Conservation (phyloP, 2,888 invertebrate genomes). For the Dusona sp. region DNA sequence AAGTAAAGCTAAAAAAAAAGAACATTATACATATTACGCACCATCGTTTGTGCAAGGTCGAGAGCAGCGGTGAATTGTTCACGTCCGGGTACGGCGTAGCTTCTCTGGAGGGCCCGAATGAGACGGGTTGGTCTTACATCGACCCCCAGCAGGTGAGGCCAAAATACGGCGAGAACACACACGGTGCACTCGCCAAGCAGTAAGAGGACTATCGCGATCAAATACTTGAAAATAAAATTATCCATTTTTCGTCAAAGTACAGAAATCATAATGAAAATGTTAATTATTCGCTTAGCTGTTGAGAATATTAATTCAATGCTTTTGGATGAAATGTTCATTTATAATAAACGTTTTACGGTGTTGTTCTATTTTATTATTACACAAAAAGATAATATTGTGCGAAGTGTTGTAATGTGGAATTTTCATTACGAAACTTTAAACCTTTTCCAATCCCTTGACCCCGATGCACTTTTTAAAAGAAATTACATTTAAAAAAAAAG, state of each 20-base stretch:
- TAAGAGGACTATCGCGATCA: constrained; percentile 89
- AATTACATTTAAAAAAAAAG: constrained; percentile 23
- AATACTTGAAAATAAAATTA: constrained; percentile 86
- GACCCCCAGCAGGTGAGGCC: constrained; percentile 92
- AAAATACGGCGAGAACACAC: constrained; percentile 90
- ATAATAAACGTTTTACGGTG: no score
- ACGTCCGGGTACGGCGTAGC: constrained; percentile 91
- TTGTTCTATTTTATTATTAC: no score
- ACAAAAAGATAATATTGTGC: no score
- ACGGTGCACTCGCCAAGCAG: constrained; percentile 90
- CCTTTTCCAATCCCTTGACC: no score
- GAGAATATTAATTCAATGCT: no score
- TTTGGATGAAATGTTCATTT: no score
- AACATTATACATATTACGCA: constrained; percentile 65
- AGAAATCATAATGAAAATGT: neutral
- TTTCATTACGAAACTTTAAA: no score
- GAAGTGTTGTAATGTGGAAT: no score
- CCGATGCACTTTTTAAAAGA: neutral
- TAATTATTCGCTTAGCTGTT: neutral
- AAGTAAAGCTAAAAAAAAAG: constrained; percentile 13
- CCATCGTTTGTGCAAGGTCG: constrained; percentile 90
- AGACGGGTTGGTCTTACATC: constrained; percentile 89
- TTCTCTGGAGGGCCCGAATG: constrained; percentile 90
- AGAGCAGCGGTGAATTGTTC: constrained; percentile 92
- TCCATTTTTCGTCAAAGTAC: neutral